A percentile compares a stretch with the other conserved stretches of the same genome.
phyloP scores from a whole-genome alignment of 2,888 invertebrate species.

The Uloborus plumipes region DNA sequence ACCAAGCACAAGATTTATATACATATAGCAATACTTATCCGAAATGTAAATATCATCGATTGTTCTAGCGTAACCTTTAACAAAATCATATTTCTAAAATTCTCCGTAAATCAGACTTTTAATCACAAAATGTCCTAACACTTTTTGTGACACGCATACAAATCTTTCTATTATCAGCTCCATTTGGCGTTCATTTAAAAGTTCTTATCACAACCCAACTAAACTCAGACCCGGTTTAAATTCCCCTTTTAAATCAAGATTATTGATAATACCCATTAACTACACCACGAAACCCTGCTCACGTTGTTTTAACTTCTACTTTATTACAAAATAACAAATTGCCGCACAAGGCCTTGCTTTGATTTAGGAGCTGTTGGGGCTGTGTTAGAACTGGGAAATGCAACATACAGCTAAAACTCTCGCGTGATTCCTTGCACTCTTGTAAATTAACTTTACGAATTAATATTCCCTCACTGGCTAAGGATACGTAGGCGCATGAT shows the following conservation, averaged over 20 bases:
- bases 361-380: slow-evolving; percentile 23
- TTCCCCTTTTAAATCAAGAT: slow-evolving; percentile 2
- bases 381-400: neutral
- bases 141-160: no score
- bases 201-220: no score
- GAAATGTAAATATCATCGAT: no score
- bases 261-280: slow-evolving; percentile 23
- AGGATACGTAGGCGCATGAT: slow-evolving; percentile 19
- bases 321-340: slow-evolving; percentile 13
- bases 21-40: no score
- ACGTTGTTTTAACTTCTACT: slow-evolving; percentile 12
- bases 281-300: neutral
- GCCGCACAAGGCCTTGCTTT: slow-evolving; percentile 2
- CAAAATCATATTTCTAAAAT: no score
- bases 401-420: slow-evolving; percentile 2
- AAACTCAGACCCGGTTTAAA: no score
- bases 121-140: no score
- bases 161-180: no score
- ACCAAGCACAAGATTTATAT: no score
- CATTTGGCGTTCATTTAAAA: no score
- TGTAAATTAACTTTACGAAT: slow-evolving; percentile 46
- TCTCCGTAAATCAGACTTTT: no score
- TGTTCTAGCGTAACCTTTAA: no score
- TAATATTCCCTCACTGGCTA: slow-evolving; percentile 38
- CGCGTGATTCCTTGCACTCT: slow-evolving; percentile 27